phyloP scores from a whole-genome alignment of 2,113 vertebrate genomes.

The Bubo bubo region DNA sequence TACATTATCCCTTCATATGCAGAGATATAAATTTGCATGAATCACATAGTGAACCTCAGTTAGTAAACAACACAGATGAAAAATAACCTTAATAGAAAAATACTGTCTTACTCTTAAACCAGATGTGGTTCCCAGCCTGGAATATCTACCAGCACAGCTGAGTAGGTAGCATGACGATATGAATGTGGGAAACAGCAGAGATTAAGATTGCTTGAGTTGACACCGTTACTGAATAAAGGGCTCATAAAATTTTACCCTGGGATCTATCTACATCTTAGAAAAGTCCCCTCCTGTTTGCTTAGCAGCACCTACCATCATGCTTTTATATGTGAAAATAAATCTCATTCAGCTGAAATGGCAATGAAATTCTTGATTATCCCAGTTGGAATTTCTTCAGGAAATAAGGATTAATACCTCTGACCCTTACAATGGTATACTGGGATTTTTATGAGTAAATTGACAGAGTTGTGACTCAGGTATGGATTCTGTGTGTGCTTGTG shows the following conservation, averaged over 20 bases:
- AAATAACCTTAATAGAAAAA: not conserved
- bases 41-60: not conserved
- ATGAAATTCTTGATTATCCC: not conserved
- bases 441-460: not conserved
- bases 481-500: not conserved
- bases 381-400: not conserved
- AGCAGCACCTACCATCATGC: not conserved
- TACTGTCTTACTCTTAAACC: not conserved
- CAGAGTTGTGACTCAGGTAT: not conserved
- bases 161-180: not conserved
- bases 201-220: not conserved
- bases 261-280: not conserved
- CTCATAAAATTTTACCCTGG: not conserved
- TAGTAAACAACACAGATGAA: not conserved
- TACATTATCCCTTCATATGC: not conserved
- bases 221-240: rapidly evolving
- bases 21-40: not conserved
- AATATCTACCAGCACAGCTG: not conserved
- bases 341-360: not conserved
- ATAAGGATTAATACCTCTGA: not conserved
- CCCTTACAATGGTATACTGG: not conserved
- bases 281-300: not conserved
- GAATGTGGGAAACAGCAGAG: not conserved
- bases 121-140: not conserved
- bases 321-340: not conserved